A percentile compares a stretch with the other conserved stretches of the same genome.
Conservation (phyloP, 2,888 invertebrate genomes). For the Hoplodrina ambigua region DNA sequence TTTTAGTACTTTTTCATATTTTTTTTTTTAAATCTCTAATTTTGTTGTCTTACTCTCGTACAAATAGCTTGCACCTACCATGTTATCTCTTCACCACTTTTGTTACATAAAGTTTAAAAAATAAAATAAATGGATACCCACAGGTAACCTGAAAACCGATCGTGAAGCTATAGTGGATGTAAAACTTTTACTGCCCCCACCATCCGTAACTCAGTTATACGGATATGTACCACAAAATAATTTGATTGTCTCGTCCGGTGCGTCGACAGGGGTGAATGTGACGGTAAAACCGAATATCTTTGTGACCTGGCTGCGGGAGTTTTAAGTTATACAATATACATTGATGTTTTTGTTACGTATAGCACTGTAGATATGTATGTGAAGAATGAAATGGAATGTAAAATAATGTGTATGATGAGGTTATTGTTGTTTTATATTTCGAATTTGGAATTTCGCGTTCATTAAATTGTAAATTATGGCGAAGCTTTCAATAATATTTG, state of each 20-base stretch:
- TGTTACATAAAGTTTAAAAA: too few species aligned
- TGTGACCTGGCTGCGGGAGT: conserved; percentile 18
- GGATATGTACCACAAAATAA: conserved; percentile 57
- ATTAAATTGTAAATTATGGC: not conserved
- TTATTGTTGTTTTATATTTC: not conserved
- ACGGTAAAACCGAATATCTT: conserved; percentile 45
- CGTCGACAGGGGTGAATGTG: conserved; percentile 49
- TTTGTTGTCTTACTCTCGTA: too few species aligned
- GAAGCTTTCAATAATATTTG: not conserved
- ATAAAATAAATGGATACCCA: conserved; percentile 7
- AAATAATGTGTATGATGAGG: not conserved
- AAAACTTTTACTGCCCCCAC: conserved; percentile 54
- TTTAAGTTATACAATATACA: conserved; percentile 12
- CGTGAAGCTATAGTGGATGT: conserved; percentile 27
- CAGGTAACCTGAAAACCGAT: conserved; percentile 38
- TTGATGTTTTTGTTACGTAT: conserved; percentile 26
- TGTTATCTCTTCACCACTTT: too few species aligned
- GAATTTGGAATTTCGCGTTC: not conserved
- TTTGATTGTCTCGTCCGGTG: conserved; percentile 62
- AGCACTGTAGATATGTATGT: not conserved
- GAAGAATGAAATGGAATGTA: not conserved
- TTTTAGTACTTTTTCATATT: too few species aligned
- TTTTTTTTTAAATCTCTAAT: too few species aligned
- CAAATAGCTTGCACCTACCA: too few species aligned
- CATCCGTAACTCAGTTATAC: conserved; percentile 51